Evolutionary conservation across 92 coral and sea anemone genomes (phyloP).

Genomic region (Muricea muricata): DNA sequence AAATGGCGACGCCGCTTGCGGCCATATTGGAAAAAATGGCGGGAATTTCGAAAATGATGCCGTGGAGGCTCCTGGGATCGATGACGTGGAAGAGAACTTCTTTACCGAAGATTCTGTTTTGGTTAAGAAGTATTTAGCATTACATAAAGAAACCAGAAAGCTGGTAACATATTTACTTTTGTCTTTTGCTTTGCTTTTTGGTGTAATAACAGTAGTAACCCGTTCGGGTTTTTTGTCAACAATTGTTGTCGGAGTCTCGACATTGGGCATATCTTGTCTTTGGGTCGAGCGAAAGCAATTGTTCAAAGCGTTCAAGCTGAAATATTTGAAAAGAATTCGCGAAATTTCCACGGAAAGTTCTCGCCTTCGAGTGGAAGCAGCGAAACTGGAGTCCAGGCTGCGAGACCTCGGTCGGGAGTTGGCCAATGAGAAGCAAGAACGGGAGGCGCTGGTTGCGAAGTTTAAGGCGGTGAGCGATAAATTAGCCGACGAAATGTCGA

Average conservation of each 20-base stretch:
- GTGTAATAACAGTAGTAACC: neutral
- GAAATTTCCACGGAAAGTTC: constrained; percentile 69
- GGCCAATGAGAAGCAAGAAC: constrained; percentile 62
- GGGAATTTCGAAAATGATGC: neutral
- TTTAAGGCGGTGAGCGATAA: constrained; percentile 65
- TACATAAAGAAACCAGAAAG: constrained; percentile 8
- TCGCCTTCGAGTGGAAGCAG: constrained; percentile 67
- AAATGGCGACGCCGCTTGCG: constrained; percentile 59
- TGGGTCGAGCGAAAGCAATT: constrained; percentile 70
- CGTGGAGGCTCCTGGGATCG: neutral
- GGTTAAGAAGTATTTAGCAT: neutral
- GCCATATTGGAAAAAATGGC: neutral
- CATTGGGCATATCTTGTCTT: constrained; percentile 17
- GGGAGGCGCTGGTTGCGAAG: constrained; percentile 66
- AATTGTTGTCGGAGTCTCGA: constrained; percentile 27
- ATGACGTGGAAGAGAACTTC: constrained; percentile 1
- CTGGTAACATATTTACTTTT: neutral
- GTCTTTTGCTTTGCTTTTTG: neutral
- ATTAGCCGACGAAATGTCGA: constrained; percentile 58
- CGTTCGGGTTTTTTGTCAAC: constrained; percentile 2
- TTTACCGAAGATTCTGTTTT: constrained; percentile 6
- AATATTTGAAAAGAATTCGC: constrained; percentile 69
- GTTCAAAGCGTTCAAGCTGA: constrained; percentile 75
- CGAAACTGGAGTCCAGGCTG: constrained; percentile 69
- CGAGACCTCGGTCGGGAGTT: constrained; percentile 59